Evolutionary conservation across 2,888 invertebrate genomes (phyloP).

Genomic region (Stenoptilia bipunctidactyla): DNA sequence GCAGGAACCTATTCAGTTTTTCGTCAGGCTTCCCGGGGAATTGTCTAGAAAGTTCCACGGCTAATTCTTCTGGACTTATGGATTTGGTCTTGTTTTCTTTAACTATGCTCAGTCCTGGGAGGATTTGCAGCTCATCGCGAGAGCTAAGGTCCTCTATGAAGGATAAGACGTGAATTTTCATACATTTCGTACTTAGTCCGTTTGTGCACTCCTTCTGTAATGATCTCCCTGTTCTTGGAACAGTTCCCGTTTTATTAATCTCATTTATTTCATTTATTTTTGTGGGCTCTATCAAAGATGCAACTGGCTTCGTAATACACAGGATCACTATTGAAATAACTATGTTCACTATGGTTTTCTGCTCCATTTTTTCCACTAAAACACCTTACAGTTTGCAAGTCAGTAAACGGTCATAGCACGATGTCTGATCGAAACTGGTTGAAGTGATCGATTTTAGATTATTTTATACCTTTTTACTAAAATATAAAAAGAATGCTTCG

Average conservation of each 20-base stretch:
- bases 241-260: slow-evolving; percentile 17
- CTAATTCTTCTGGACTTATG: slow-evolving; percentile 73
- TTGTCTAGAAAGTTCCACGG: slow-evolving; percentile 78
- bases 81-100: slow-evolving; percentile 68
- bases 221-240: slow-evolving; percentile 41
- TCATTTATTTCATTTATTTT: slow-evolving; percentile 26
- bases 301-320: slow-evolving; percentile 25
- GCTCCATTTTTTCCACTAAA: slow-evolving; percentile 37
- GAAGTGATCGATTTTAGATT: slow-evolving; percentile 26
- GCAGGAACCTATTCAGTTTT: slow-evolving; percentile 79
- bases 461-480: slow-evolving; percentile 46
- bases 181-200: slow-evolving; percentile 75
- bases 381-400: slow-evolving; percentile 22
- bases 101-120: slow-evolving; percentile 83
- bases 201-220: slow-evolving; percentile 53
- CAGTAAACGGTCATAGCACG: slow-evolving; percentile 18
- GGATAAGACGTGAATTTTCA: slow-evolving; percentile 83
- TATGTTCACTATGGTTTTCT: slow-evolving; percentile 26
- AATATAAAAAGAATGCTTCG: slow-evolving; percentile 33
- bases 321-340: slow-evolving; percentile 28
- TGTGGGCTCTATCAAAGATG: slow-evolving; percentile 38
- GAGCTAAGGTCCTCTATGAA: slow-evolving; percentile 82
- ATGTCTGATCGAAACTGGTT: slow-evolving; percentile 37
- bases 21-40: slow-evolving; percentile 84
- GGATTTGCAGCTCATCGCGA: slow-evolving; percentile 75